Evolutionary conservation across 2,113 vertebrate species (phyloP), one percentile per base, ranked within the genome.

Genomic region (Bolborhynchus lineola): DNA sequence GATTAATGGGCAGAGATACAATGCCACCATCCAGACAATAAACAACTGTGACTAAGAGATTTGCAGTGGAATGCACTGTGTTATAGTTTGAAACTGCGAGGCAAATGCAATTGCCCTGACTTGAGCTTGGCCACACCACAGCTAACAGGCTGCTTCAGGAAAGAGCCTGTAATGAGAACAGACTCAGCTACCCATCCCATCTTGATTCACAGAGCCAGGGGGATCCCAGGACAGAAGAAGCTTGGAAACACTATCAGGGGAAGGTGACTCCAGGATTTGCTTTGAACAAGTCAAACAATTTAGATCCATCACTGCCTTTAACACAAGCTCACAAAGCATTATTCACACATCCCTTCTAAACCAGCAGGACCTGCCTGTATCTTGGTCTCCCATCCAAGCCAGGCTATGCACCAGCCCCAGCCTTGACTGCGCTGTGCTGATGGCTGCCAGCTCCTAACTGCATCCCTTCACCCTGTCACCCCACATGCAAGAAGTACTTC

Each of bases 1-100:
- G 83, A 91, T 92, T 87, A 94, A 91, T 69, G 78, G 89, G 62
- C 93, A 94, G 81, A 82, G 91, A 82, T 57, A 62, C 1, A 62
- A 87, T 13, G 49, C 74, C 2, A 9, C 93, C 91, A 85, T 46
- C 49, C 63, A 80, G 46, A 80, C 21, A 49, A 71, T 52, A 72
- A 95, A 91, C 86, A 94, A 72, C 39, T 3, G 41, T 16, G 2
- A 63, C 26, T 5, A 44, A 42, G 80, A 82, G 78, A 76, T 62
- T 7, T 69, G 87, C 89, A 91, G 89, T 35, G 88, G 92, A 96
- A 95, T 13, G 67, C 1, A 0, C 75, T 13, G 47, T 8, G 4
- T 46, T 92, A 72, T 92, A 72, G 35, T 71, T 90, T 91, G 62
- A 62, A 25, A n/a, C 52, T 87, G 82, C 1, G 3, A 69, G 87